phyloP scores from a whole-genome alignment of 2,797 vertebrate genomes.

The Euphonia xanthogaster region DNA sequence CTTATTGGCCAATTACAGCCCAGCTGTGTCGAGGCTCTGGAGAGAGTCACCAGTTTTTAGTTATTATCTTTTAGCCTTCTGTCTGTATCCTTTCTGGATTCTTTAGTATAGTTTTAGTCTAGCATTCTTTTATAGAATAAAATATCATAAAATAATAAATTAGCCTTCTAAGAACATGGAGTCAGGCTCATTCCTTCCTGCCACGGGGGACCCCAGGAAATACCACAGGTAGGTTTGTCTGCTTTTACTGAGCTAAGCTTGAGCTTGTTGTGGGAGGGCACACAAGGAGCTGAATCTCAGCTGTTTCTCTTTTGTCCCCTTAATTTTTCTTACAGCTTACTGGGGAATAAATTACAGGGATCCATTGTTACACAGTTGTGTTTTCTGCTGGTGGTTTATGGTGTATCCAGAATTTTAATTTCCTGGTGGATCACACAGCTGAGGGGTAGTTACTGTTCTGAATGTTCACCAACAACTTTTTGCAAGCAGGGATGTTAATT shows the following conservation, averaged over 20 bases:
- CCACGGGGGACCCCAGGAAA: too few species aligned
- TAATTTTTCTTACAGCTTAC: neutral
- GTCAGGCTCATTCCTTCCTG: too few species aligned
- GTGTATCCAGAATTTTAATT: neutral
- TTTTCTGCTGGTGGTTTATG: neutral
- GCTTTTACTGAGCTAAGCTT: neutral
- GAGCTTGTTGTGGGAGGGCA: neutral
- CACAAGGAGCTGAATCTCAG: neutral
- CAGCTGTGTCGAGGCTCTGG: too few species aligned
- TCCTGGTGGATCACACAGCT: neutral
- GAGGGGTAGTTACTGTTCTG: neutral
- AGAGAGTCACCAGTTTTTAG: too few species aligned
- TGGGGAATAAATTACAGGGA: neutral
- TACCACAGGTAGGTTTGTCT: conserved; percentile 76
- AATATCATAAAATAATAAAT: too few species aligned
- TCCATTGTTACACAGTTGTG: fast-evolving
- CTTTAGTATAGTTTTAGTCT: too few species aligned
- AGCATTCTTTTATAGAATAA: too few species aligned
- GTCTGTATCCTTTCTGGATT: too few species aligned
- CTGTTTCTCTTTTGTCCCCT: neutral
- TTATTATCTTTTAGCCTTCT: too few species aligned
- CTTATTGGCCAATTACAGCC: too few species aligned
- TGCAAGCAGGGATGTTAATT: neutral
- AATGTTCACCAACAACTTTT: neutral
- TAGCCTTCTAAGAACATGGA: too few species aligned